These are phyloP conservation scores for Lithosia quadra DNA, from an alignment of 2,888 invertebrate species.

Conservation along the genomic window DNA sequence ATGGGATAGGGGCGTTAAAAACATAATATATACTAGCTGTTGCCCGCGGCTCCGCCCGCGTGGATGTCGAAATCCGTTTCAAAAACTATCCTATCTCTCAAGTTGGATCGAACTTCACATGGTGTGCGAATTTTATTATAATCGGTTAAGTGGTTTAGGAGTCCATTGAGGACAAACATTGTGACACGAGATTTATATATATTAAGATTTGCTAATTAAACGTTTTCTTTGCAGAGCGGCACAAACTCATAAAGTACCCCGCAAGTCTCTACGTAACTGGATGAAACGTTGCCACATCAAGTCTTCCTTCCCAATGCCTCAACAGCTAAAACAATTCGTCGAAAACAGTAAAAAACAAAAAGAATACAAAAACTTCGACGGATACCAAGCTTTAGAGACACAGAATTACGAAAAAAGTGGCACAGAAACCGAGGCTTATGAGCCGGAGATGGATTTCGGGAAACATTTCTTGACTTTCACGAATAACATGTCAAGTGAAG, in stretches of 20 bases:
- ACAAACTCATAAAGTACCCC: slow-evolving; percentile 87
- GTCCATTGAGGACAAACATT: too few species aligned
- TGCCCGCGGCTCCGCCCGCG: too few species aligned
- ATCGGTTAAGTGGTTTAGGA: too few species aligned
- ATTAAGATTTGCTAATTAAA: too few species aligned
- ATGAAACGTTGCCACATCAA: slow-evolving; percentile 88
- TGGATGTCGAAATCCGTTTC: too few species aligned
- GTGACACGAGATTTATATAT: too few species aligned
- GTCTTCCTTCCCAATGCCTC: slow-evolving; percentile 87
- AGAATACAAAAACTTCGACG: slow-evolving; percentile 67
- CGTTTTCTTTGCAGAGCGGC: slow-evolving; percentile 80
- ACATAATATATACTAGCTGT: too few species aligned
- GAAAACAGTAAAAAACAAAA: slow-evolving; percentile 85
- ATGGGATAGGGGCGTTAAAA: too few species aligned
- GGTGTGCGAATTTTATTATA: too few species aligned
- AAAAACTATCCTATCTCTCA: too few species aligned
- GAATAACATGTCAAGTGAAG: slow-evolving; percentile 71
- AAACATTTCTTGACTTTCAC: slow-evolving; percentile 75
- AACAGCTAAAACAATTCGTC: slow-evolving; percentile 86
- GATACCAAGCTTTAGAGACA: slow-evolving; percentile 44
- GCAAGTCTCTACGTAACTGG: slow-evolving; percentile 88
- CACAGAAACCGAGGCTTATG: slow-evolving; percentile 63
- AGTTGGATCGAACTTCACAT: too few species aligned
- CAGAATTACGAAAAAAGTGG: slow-evolving; percentile 62
- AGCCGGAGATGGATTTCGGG: slow-evolving; percentile 75